Base-by-base conservation (phyloP, 2,113 vertebrate species). In the Lycaon pictus region DNA sequence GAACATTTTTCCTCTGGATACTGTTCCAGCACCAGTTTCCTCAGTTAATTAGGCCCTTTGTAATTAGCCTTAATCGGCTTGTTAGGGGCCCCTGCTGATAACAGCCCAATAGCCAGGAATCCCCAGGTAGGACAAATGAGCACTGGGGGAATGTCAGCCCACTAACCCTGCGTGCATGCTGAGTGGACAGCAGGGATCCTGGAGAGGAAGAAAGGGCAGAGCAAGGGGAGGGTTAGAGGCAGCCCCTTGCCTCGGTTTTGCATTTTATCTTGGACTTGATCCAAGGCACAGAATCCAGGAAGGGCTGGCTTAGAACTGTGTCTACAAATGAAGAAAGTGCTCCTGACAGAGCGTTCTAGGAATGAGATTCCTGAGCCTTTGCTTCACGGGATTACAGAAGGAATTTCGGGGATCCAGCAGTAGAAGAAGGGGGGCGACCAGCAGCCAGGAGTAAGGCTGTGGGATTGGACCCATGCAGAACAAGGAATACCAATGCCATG, bases 31-130 rank as follows among this genome's bases (percentile, higher is more conserved):
- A 97, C 96, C 97, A 80, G 91, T 97, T 98, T 98, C 98, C 98
- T 98, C 97, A 98, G 94, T 98, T 99, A 99, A 99, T 99, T 99
- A 98, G 98, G 97, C 98, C 98, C 98, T 98, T 98, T 98, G 98
- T 98, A 98, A 98, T 99, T 98, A 99, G 98, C 95, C 97, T 69
- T 95, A 98, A 97, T 99, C 98, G 35, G 97, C 98, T 98, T 98
- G 67, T 96, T 98, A 98, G 97, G 97, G 96, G 96, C 90, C 97
- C 98, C 93, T 95, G 97, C 97, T 98, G 98, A 95, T 98, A 97
- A 97, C 88, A 97, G 96, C 95, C 92, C 84, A 95, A 95, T 96
- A 98, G 95, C 88, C 92, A 95, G 97, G 97, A 97, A 98, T 97
- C 93, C 97, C 94, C 96, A 95, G 95, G 98, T 98, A 95, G 95